Conservation (phyloP, 2,113 vertebrate species). For the Sinocyclocheilus anophthalmus region DNA sequence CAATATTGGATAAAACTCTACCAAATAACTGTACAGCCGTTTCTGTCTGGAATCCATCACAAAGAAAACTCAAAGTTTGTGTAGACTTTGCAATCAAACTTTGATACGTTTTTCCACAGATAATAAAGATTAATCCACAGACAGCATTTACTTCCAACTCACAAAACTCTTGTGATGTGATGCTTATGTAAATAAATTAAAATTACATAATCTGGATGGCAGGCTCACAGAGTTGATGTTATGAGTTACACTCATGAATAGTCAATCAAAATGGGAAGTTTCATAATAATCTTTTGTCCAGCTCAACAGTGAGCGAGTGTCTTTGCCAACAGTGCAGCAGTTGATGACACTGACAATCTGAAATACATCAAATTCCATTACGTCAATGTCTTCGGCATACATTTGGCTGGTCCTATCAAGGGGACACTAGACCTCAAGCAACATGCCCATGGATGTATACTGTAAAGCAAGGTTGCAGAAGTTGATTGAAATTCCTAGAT, state of each 20-base stretch:
- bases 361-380: not conserved
- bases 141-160: not conserved
- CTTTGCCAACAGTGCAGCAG: conserved; percentile 24
- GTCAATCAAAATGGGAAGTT: conserved; percentile 1
- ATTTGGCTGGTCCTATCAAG: not conserved
- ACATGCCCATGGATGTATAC: not conserved
- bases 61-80: not conserved
- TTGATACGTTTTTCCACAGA: not conserved
- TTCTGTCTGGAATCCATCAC: not conserved
- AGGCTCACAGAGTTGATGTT: not conserved
- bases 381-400: not conserved
- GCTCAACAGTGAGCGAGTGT: conserved; percentile 6
- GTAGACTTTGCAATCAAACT: not conserved
- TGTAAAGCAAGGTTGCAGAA: not conserved
- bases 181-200: not conserved
- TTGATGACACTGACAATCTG: not conserved
- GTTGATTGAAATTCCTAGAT: not conserved
- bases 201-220: not conserved
- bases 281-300: not conserved
- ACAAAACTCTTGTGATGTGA: not conserved
- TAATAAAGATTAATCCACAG: not conserved
- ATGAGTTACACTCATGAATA: not conserved
- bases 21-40: not conserved
- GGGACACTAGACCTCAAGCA: not conserved
- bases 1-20: not conserved